Conservation (phyloP, 2,113 vertebrate species). For the Lasiurus cinereus region DNA sequence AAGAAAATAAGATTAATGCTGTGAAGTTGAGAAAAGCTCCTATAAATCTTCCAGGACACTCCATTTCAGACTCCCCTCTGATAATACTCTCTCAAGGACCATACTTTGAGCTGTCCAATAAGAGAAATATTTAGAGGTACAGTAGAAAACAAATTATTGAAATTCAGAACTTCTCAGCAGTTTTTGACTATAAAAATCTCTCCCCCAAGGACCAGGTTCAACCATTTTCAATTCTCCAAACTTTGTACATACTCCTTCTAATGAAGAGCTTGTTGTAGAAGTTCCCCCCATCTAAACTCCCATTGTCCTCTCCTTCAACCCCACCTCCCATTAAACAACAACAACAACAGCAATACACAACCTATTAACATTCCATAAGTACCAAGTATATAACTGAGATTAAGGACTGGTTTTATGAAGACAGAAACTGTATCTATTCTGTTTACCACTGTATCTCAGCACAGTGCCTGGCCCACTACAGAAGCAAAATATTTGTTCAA, state of each 20-base stretch:
- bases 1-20: background rate
- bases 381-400: background rate
- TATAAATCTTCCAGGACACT: background rate
- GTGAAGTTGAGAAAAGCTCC: background rate
- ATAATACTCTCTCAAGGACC: background rate
- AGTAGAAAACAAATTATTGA: background rate
- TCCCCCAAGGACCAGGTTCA: background rate
- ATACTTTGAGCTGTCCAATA: background rate
- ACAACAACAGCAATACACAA: background rate
- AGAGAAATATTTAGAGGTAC: background rate
- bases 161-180: background rate
- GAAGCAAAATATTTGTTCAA: slow-evolving; percentile 44
- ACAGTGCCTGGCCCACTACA: background rate
- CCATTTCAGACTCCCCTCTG: background rate
- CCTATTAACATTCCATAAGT: background rate
- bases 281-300: background rate
- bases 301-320: background rate
- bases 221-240: background rate
- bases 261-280: background rate
- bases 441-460: background rate
- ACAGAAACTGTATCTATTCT: background rate
- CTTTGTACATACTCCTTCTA: background rate
- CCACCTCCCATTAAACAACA: background rate
- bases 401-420: background rate
- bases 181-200: background rate